A percentile compares a stretch with the other conserved stretches of the same genome.
Evolutionary conservation across 2,888 invertebrate genomes (phyloP).

Genomic region (Drosophila algonquin): DNA sequence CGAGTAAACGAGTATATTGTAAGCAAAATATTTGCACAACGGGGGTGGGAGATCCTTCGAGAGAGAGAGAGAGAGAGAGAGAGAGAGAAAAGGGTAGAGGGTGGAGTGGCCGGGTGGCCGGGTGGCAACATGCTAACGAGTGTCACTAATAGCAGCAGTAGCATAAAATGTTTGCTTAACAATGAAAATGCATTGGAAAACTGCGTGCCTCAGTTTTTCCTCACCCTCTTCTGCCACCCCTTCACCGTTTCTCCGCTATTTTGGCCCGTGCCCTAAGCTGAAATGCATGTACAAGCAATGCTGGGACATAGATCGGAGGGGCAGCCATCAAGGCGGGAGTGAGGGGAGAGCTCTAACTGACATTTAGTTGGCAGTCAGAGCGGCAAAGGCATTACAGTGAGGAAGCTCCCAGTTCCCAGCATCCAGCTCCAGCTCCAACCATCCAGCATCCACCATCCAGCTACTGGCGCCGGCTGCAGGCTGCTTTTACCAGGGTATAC

Average conservation of each 20-base stretch:
- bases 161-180: conserved; percentile 61
- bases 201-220: conserved; percentile 47
- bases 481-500: conserved; percentile 45
- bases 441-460: background rate
- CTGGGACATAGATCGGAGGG: conserved; percentile 7
- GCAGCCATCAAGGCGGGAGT: conserved; percentile 15
- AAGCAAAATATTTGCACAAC: conserved; percentile 56
- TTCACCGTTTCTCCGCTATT: background rate
- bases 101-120: background rate
- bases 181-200: conserved; percentile 62
- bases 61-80: background rate
- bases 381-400: conserved; percentile 43
- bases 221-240: background rate
- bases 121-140: conserved; percentile 58
- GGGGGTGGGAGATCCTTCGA: background rate
- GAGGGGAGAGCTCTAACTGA: conserved; percentile 36
- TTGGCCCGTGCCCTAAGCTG: conserved; percentile 33
- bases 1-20: conserved; percentile 53
- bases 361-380: conserved; percentile 61
- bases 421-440: background rate
- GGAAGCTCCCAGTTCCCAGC: conserved; percentile 10
- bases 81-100: background rate
- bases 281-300: conserved; percentile 50
- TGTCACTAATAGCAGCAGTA: conserved; percentile 49
- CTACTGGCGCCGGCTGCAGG: conserved; percentile 51